These are phyloP conservation scores for Hemibagrus guttatus DNA, from an alignment of 2,797 vertebrate species.

Conservation along the genomic window DNA sequence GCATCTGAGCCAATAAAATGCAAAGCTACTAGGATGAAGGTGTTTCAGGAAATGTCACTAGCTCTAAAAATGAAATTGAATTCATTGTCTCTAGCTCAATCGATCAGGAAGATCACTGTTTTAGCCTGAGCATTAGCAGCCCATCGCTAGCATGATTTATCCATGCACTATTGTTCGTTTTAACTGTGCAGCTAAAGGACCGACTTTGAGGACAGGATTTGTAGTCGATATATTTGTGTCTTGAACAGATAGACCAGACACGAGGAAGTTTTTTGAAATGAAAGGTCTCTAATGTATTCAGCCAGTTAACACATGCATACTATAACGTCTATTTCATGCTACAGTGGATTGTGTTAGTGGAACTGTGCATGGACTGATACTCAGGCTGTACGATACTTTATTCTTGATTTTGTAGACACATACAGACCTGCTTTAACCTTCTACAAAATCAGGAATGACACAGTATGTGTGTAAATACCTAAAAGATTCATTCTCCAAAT, in stretches of 20 bases:
- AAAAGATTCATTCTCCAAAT: constrained; percentile 37
- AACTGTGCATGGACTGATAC: not conserved
- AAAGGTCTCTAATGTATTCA: not conserved
- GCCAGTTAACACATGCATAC: not conserved
- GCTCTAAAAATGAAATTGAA: not conserved
- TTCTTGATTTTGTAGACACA: constrained; percentile 21
- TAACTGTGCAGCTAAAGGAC: not conserved
- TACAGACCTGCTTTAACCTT: not conserved
- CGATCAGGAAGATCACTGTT: not conserved
- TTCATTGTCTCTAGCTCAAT: not conserved
- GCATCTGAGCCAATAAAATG: constrained; percentile 17
- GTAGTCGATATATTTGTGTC: not conserved
- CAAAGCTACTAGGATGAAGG: not conserved
- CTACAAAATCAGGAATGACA: constrained; percentile 1
- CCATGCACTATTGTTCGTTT: not conserved
- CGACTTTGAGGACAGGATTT: too few species aligned
- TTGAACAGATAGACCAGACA: not conserved
- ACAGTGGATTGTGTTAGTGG: not conserved
- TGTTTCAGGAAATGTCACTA: constrained; percentile 1
- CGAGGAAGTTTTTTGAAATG: not conserved
- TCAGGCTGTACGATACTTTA: constrained; percentile 7
- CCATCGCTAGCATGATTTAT: constrained; percentile 1
- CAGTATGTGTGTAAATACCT: constrained; percentile 39
- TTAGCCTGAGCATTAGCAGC: constrained; percentile 4
- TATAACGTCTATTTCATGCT: constrained; percentile 3